Percentiles rank a stretch among this genome's conserved stretches.
phyloP scores from a whole-genome alignment of 2,888 invertebrate species.

The Heteromyza rotundicornis region DNA sequence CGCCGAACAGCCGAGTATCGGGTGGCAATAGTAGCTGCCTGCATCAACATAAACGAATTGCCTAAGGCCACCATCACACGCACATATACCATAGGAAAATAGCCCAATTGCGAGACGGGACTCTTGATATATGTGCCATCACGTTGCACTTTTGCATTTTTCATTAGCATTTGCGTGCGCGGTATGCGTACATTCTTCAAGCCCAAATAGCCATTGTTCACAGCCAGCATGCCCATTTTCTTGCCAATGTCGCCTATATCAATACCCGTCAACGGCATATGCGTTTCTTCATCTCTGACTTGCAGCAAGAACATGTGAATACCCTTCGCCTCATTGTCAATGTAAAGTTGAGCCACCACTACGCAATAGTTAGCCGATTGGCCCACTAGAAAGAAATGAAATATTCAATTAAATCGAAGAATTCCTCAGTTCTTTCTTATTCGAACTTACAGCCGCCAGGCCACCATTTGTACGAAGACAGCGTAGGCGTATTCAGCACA shows the following conservation, averaged over 20 bases:
- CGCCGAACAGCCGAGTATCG: constrained; percentile 86
- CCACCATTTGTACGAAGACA: constrained; percentile 94
- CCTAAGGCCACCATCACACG: constrained; percentile 80
- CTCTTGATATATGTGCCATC: constrained; percentile 85
- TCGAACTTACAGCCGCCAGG: constrained; percentile 81
- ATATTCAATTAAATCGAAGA: background rate
- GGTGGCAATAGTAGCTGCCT: constrained; percentile 84
- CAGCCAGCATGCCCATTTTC: constrained; percentile 86
- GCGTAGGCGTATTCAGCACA: constrained; percentile 80
- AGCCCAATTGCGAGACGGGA: constrained; percentile 79
- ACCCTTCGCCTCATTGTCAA: constrained; percentile 79
- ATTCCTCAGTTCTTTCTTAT: too few relatives aligned
- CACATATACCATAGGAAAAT: constrained; percentile 87
- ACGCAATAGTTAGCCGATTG: constrained; percentile 89
- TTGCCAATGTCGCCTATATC: constrained; percentile 94
- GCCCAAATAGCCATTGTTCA: constrained; percentile 90
- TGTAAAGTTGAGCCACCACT: constrained; percentile 86
- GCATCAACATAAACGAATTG: constrained; percentile 74
- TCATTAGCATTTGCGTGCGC: constrained; percentile 89
- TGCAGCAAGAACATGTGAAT: constrained; percentile 92
- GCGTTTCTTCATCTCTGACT: constrained; percentile 83
- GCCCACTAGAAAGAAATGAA: constrained; percentile 72
- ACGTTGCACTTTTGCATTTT: constrained; percentile 87
- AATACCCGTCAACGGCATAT: constrained; percentile 82
- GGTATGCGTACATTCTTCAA: constrained; percentile 86